A percentile compares a stretch with the other conserved stretches of the same genome.
phyloP scores from a whole-genome alignment of 2,797 vertebrate species.

The Sylvilagus floridanus region DNA sequence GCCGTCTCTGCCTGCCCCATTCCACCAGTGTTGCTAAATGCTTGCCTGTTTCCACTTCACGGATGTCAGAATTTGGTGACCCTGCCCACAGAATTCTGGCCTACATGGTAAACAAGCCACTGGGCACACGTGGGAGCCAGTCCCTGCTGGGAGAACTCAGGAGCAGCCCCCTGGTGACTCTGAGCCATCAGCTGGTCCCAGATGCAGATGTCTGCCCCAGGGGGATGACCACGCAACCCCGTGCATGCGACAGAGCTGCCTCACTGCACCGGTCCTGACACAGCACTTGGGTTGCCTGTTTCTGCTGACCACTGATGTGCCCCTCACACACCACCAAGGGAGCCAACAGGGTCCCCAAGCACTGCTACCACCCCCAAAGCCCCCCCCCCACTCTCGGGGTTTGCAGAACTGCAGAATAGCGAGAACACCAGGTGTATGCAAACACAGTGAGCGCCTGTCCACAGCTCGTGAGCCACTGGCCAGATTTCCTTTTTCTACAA shows the following conservation, averaged over 20 bases:
- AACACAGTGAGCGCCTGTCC: too few relatives aligned
- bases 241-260: background rate
- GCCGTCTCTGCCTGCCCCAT: background rate
- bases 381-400: too few relatives aligned
- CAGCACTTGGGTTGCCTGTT: background rate
- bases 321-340: background rate
- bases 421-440: background rate
- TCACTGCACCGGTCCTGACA: background rate
- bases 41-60: background rate
- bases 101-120: background rate
- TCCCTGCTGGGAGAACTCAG: background rate
- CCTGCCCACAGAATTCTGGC: too few relatives aligned
- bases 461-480: background rate
- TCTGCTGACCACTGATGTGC: background rate
- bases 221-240: background rate
- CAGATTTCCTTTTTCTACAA: too few relatives aligned
- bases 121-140: too few relatives aligned
- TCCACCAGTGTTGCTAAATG: background rate
- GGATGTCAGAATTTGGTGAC: background rate
- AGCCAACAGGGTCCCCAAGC: too few relatives aligned
- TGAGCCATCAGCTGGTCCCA: too few relatives aligned
- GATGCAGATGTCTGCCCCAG: background rate
- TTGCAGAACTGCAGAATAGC: background rate
- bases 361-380: background rate
- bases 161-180: background rate